Evolutionary conservation across 2,888 invertebrate species (phyloP), one percentile per base, ranked within the genome.

Genomic region (Drosophila eohydei): DNA sequence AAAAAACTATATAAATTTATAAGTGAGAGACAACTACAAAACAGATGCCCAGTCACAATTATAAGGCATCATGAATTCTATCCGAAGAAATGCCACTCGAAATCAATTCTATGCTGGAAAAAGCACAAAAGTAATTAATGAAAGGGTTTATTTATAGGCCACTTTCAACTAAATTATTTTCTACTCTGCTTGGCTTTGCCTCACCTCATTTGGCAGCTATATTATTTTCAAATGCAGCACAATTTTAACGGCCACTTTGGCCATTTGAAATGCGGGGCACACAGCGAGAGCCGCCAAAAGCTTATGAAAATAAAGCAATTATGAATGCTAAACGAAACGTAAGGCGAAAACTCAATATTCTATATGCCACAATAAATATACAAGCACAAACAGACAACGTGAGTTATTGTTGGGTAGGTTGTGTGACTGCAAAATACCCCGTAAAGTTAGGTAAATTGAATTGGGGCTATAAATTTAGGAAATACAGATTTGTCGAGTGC

Each of bases 281-380:
- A 88, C 40, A 57, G 46, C 32, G 58, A 79, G 68, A 48, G 69
- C 63, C 55, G 65, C 63, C 76, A 82, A 85, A 80, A 58, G 57
- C 54, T 64, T 61, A 80, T 75, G 68, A 80, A 82, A 88, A 82
- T 71, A 60, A 76, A 71, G 80, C 89, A 74, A 83, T 83, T 83
- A 89, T 83, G 71, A 83, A 83, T 83, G 84, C 83, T 69, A 83
- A 83, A 74, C 77, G 68, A 83, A 83, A 74, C 77, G 68, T 60
- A 73, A 65, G 55, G 38, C 71, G 71, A 75, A 63, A 75, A 51
- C 34, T 67, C 56, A 61, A 70, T 72, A 75, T 82, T 81, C 83
- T 88, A 74, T 70, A 74, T 67, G 46, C 56, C 56, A 64, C 43
- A 61, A 66, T 78, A 54, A 52, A 52, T 40, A 28, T 16, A 54